Evolutionary conservation across 2,113 vertebrate species (phyloP), one percentile per base, ranked within the genome.

Genomic region (Hepsetus odoe): DNA sequence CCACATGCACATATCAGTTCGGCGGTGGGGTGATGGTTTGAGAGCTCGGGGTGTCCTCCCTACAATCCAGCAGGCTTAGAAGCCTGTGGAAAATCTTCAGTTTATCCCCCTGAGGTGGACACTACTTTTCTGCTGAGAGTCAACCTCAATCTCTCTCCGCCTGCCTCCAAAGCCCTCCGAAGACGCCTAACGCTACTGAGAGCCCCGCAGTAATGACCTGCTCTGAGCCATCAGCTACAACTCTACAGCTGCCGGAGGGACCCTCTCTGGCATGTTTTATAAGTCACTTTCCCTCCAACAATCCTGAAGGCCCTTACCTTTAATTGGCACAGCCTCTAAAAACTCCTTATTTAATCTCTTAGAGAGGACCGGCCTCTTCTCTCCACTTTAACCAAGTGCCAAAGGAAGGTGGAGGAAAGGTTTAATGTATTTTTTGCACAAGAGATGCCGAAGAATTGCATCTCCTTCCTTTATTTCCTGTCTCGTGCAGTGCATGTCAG

Each of bases 141-240:
- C 66, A 14, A 61, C 69, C 46, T 72, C 44, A 38, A 44, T 26
- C 46, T n/a, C 51, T 68, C 53, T 32, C 51, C 16, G 62, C 61
- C 62, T 80, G 40, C 28, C 33, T 49, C n/a, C 11, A 59, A 80
- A 74, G 40, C 62, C 30, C 66, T 70, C 64, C 28, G 70, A 75
- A 74, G 76, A 61, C 56, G 11, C 28, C 40, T 46, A 32, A 62
- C 49, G 26, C 76, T 38, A 79, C 49, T 35, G 75, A 53, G 51
- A 77, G 35, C 35, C 65, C 65, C 16, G 65, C 26, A 44, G 64
- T 69, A 66, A 77, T 69, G 65, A 77, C 75, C 65, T 59, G 38
- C 65, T 69, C 65, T 58, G 20, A 30, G 26, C 53, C 49, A 76
- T 76, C 51, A 24, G 51, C 51, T 22, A 55, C 62, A 56, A n/a